Conservation (phyloP, 2,113 vertebrate genomes). For the Tauraco erythrolophus region DNA sequence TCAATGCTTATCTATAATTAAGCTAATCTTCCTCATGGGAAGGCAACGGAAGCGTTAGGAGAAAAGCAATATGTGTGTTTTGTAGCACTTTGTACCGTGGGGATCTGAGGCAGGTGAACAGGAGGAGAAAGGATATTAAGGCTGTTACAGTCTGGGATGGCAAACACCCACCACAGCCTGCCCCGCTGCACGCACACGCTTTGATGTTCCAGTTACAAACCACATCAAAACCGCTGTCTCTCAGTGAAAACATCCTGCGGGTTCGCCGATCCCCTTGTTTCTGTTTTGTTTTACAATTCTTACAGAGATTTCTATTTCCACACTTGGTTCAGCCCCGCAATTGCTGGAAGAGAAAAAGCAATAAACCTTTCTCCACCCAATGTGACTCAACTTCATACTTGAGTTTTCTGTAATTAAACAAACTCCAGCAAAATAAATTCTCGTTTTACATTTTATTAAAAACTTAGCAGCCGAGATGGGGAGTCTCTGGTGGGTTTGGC, state of each 20-base stretch:
- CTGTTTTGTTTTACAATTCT: not conserved
- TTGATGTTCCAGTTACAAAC: not conserved
- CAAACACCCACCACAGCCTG: not conserved
- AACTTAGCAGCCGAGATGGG: fast-evolving
- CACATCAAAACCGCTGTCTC: not conserved
- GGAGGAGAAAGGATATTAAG: not conserved
- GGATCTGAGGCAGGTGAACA: not conserved
- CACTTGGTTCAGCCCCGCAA: not conserved
- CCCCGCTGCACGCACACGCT: not conserved
- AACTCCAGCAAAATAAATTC: not conserved
- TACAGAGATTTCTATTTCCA: not conserved
- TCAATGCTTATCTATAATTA: not conserved
- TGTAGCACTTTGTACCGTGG: not conserved
- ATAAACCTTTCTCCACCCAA: not conserved
- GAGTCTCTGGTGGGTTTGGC: not conserved
- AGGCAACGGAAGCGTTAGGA: not conserved
- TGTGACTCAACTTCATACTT: not conserved
- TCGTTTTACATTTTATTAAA: not conserved
- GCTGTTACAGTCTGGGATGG: not conserved
- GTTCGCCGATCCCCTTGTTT: not conserved
- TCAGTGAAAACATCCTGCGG: not conserved
- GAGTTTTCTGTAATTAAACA: not conserved
- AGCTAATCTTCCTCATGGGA: not conserved
- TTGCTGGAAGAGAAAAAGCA: not conserved
- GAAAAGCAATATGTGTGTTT: not conserved